Evolutionary conservation across 1,140 invertebrate genomes (phyloP).

Genomic region (Drosophila burlai): DNA sequence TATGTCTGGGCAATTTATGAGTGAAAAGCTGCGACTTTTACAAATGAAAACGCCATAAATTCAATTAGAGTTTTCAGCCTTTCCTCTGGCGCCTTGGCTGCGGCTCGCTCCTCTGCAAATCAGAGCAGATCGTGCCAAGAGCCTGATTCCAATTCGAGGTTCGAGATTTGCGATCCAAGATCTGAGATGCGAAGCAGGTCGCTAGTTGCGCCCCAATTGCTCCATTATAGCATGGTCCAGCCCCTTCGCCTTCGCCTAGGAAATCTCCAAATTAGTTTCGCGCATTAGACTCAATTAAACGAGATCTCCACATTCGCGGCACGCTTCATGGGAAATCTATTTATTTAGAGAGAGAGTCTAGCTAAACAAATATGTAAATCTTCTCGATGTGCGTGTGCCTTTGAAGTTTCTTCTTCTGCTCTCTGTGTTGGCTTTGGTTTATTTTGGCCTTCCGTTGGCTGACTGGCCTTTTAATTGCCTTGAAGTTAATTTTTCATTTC

Average conservation of each 20-base stretch:
- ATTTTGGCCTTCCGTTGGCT: slow-evolving; percentile 15
- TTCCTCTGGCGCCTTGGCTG: slow-evolving; percentile 26
- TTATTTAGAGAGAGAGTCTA: slow-evolving; percentile 51
- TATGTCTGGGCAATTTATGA: slow-evolving; percentile 73
- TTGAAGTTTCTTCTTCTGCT: slow-evolving; percentile 58
- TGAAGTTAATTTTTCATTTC: slow-evolving; percentile 47
- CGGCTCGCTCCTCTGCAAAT: slow-evolving; percentile 54
- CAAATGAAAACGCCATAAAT: slow-evolving; percentile 77
- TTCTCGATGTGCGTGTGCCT: slow-evolving; percentile 32
- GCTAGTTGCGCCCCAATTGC: slow-evolving; percentile 67
- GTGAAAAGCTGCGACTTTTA: slow-evolving; percentile 73
- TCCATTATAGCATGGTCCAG: slow-evolving; percentile 15
- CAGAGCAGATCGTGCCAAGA: slow-evolving; percentile 62
- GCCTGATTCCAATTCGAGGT: slow-evolving; percentile 27
- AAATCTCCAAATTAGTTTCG: slow-evolving; percentile 76
- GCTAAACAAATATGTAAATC: slow-evolving; percentile 64
- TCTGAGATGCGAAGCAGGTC: slow-evolving; percentile 48
- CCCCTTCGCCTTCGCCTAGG: slow-evolving; percentile 32
- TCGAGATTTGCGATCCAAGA: slow-evolving; percentile 9
- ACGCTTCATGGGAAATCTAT: slow-evolving; percentile 51
- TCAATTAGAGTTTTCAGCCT: slow-evolving; percentile 67
- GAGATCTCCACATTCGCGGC: slow-evolving; percentile 33
- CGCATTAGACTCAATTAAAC: slow-evolving; percentile 74
- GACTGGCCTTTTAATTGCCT: slow-evolving; percentile 58
- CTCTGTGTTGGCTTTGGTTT: slow-evolving; percentile 8